phyloP scores from a whole-genome alignment of 2,888 invertebrate genomes.

The Amblyjoppa fuscipennis region DNA sequence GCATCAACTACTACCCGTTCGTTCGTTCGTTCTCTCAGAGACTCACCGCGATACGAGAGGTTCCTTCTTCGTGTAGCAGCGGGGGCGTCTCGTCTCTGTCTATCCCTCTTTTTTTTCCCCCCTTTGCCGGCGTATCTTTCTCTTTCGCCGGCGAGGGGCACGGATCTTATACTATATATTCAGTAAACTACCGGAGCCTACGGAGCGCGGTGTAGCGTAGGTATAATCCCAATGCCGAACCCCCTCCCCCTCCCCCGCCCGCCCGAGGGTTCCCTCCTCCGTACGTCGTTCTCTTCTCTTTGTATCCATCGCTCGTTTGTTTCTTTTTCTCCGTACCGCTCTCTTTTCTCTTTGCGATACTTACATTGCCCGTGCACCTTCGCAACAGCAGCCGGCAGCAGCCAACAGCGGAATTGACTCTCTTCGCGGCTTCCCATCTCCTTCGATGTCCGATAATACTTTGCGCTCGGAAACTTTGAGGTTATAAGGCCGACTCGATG shows the following conservation, averaged over 20 bases:
- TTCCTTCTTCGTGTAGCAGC: slow-evolving; percentile 74
- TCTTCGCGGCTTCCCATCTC: slow-evolving; percentile 17
- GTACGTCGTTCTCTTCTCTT: slow-evolving; percentile 60
- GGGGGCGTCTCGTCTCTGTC: slow-evolving; percentile 75
- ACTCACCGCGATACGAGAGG: slow-evolving; percentile 70
- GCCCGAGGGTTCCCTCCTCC: slow-evolving; percentile 33
- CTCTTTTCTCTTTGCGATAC: slow-evolving; percentile 37
- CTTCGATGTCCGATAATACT: not conserved
- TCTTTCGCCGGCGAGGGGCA: slow-evolving; percentile 2
- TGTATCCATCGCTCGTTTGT: slow-evolving; percentile 43
- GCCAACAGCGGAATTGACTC: slow-evolving; percentile 30
- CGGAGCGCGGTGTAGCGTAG: slow-evolving; percentile 54
- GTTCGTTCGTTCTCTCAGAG: slow-evolving; percentile 67
- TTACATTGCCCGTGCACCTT: not conserved
- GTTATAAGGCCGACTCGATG: not conserved
- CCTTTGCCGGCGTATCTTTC: slow-evolving; percentile 29
- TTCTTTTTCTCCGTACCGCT: slow-evolving; percentile 51
- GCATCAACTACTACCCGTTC: slow-evolving; percentile 67
- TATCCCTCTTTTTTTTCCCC: not conserved
- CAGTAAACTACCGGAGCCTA: not conserved
- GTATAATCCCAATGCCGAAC: slow-evolving; percentile 66
- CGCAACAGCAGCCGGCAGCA: slow-evolving; percentile 27
- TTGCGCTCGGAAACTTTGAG: not conserved
- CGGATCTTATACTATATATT: not conserved
- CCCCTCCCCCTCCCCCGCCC: slow-evolving; percentile 43